phyloP scores from a whole-genome alignment of 2,113 vertebrate genomes.

The Ahaetulla prasina region DNA sequence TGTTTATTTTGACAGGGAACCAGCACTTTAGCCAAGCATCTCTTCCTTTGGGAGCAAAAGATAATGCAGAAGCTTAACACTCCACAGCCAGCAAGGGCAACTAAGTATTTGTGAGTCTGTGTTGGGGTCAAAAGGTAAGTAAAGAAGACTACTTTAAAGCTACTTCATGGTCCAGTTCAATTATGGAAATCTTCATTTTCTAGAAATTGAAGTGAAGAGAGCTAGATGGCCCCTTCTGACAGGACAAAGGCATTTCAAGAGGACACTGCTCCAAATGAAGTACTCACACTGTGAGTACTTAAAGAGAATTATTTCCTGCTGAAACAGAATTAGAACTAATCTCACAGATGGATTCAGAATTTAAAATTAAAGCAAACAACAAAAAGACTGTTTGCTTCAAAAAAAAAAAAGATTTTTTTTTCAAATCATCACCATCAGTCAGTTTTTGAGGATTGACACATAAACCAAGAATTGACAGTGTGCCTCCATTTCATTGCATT shows the following conservation, averaged over 20 bases:
- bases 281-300: background rate
- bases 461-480: background rate
- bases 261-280: background rate
- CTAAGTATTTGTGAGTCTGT: background rate
- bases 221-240: background rate
- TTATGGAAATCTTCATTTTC: background rate
- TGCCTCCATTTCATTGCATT: background rate
- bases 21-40: background rate
- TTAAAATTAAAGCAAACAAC: background rate
- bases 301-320: background rate
- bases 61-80: background rate
- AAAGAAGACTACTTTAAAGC: background rate
- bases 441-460: background rate
- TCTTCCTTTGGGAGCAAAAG: background rate
- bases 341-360: background rate
- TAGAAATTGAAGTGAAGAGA: background rate
- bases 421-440: background rate
- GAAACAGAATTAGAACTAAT: background rate
- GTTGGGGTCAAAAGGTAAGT: background rate
- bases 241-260: background rate
- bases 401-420: background rate
- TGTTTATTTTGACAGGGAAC: background rate
- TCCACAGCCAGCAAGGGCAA: background rate
- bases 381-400: background rate
- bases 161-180: background rate